Evolutionary conservation across 2,797 vertebrate genomes (phyloP), one percentile per base, ranked within the genome.

Genomic region (Cossypha polioptera): DNA sequence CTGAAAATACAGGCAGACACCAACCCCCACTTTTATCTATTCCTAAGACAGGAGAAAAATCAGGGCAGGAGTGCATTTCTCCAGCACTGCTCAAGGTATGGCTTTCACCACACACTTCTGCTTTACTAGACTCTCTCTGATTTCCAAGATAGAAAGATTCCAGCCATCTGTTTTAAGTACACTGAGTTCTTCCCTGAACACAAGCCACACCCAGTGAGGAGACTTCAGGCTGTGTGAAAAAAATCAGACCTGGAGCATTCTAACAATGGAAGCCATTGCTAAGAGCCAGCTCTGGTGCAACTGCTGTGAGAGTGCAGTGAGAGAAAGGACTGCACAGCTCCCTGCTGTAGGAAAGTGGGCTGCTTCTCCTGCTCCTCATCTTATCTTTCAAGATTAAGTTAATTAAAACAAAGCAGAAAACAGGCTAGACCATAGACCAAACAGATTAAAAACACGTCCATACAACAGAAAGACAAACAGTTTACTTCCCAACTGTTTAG

Each of bases 191-290:
- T 22, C 33, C 43, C 35, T 58, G 21, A 88, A 43, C 31, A 43
- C 7, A 4, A n/a, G 28, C 40, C 33, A 4, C 10, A 40, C 3
- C 21, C 53, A 21, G 14, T 3, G 40, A 47, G 17, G 1, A 47
- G 43, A 54, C 51, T 47, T 31, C 28, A 51, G 26, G 21, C n/a
- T 19, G 5, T 4, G 16, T 4, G 42, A 48, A 33, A 38, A 21
- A 45, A n/a, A 25, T 26, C 13, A 31, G 71, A 26, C 9, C 24
- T 10, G 12, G 28, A 72, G 20, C 8, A 36, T 24, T 35, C 16
- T 17, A 17, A 21, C 8, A 71, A 6, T 1, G 1, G 40, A 7
- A 48, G 3, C n/a, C 43, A 7, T 0, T 6, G 21, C 3, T 9
- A 25, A 40, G 12, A 11, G 24, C 72, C 28, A 7, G 4, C 12